Evolutionary conservation across 1,140 invertebrate genomes (phyloP), one percentile per base, ranked within the genome.

Genomic region (Panagrolaimus sp.): DNA sequence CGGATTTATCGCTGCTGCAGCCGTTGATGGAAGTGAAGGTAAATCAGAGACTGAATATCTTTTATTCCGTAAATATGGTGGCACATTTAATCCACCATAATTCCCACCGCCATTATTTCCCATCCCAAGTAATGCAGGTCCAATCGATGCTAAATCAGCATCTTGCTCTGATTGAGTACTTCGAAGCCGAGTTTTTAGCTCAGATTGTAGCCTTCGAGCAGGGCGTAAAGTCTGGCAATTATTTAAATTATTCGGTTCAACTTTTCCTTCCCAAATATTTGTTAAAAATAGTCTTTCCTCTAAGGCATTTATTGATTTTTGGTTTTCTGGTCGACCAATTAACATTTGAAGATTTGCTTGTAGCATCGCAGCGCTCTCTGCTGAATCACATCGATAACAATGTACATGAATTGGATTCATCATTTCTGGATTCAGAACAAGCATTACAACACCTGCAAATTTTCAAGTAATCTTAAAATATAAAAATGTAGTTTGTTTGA

Each of bases 341-440:
- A 96, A 84, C 9, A 89, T 87, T 79, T 91, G 89, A 57, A 96
- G 84, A 80, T 94, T 92, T 2, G 88, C 87, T 68, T 89, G 89
- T 66, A 96, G 87, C 70, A 92, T 87, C 66, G 89, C 87, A 0
- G 94, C 93, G 5, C 93, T 97, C 78, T 93, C 90, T 23, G 92
- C 89, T 13, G 91, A 92, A 83, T 96, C 93, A 84, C 93, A 97
- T 84, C 87, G 88, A 85, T 96, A 96, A 42, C 91, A 92, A 81
- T 96, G 93, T 1, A 96, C 91, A 82, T 96, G 93, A 5, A 93
- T 87, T 1, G 89, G 89, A 83, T 88, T 89, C 74, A 91, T 90
- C 0, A 92, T 96, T 38, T 91, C 88, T 0, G 93, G 92, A 85
- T 94, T 94, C 78, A 91, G 92, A 9, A 94, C 87, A 38, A 94